Conservation (phyloP, 2,797 vertebrate genomes). For the Carduelis carduelis region DNA sequence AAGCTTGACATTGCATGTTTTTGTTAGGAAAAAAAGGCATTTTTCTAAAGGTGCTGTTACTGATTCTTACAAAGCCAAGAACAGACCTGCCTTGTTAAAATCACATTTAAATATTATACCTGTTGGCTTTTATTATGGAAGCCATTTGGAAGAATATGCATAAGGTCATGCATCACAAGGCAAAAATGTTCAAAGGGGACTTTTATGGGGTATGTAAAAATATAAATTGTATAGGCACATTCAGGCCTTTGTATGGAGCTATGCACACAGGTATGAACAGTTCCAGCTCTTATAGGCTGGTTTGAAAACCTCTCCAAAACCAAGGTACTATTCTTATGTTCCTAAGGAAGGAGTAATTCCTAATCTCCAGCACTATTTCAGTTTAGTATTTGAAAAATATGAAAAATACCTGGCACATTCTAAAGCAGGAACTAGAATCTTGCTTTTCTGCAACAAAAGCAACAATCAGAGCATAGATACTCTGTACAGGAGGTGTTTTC, state of each 20-base stretch:
- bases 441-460: background rate
- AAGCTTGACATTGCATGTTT: background rate
- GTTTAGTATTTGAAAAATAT: background rate
- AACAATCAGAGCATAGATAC: background rate
- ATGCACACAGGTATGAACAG: background rate
- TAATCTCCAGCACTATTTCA: background rate
- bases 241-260: background rate
- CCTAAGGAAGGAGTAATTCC: background rate
- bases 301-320: background rate
- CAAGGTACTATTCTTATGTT: background rate
- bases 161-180: background rate
- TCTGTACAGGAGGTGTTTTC: background rate
- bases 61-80: background rate
- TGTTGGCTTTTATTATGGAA: conserved; percentile 11
- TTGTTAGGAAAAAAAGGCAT: conserved; percentile 49
- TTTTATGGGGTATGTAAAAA: background rate
- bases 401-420: background rate
- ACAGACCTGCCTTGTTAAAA: background rate
- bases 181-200: background rate
- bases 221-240: background rate
- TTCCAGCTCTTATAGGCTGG: background rate
- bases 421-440: background rate
- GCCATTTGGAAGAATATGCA: background rate
- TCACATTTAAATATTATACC: background rate
- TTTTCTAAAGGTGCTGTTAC: conserved; percentile 55